Percentiles rank a stretch among this genome's conserved stretches.
Conservation (phyloP, 2,113 vertebrate species). For the Myotis lucifugus region DNA sequence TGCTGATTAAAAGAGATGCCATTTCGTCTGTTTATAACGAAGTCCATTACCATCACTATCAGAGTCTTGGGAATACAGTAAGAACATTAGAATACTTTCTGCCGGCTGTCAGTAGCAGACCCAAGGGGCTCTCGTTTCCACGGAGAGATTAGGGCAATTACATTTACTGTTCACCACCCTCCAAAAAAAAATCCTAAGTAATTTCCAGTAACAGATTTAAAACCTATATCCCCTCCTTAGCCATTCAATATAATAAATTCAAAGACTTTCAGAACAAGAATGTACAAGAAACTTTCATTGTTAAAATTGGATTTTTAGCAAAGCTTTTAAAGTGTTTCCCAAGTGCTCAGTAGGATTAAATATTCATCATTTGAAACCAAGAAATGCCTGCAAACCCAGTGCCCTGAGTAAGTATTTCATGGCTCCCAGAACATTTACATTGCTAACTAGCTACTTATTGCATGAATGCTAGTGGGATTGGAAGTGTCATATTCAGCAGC, state of each 20-base stretch:
- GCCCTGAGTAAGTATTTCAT: background rate
- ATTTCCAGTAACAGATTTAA: conserved; percentile 62
- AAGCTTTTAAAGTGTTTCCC: conserved; percentile 74
- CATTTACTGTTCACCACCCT: conserved; percentile 1
- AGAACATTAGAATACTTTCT: conserved; percentile 21
- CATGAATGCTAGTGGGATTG: background rate
- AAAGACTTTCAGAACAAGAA: conserved; percentile 74
- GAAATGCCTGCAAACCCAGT: conserved; percentile 38
- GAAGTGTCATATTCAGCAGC: background rate
- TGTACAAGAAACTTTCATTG: conserved; percentile 68
- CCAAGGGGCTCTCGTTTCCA: conserved; percentile 3
- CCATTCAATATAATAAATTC: conserved; percentile 52
- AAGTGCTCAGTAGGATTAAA: conserved; percentile 74
- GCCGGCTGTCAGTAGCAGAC: background rate
- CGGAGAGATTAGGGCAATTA: conserved; percentile 39
- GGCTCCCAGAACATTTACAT: background rate
- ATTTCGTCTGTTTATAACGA: conserved; percentile 19
- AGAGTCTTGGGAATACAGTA: conserved; percentile 14
- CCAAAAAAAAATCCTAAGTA: conserved; percentile 8
- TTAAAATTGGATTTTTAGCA: conserved; percentile 72
- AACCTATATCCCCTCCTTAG: conserved; percentile 49
- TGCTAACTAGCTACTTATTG: conserved; percentile 35
- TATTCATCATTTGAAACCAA: conserved; percentile 77
- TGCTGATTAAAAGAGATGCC: conserved; percentile 50
- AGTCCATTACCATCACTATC: conserved; percentile 18